Conservation (phyloP, 2,797 vertebrate genomes). For the Diplodus puntazzo region DNA sequence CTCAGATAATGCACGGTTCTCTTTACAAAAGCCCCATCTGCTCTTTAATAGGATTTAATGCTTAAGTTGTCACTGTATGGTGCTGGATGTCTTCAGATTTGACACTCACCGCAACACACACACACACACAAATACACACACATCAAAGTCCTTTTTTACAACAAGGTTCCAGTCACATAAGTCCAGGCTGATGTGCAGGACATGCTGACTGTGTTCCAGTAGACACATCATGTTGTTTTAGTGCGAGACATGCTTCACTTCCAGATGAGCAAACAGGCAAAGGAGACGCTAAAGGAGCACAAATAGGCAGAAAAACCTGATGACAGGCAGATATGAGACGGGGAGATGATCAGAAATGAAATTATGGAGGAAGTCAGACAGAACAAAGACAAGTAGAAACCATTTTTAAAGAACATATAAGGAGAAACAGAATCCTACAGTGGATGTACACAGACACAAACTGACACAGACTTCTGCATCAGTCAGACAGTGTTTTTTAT, state of each 20-base stretch:
- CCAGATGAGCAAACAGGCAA: constrained; percentile 23
- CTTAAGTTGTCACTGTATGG: constrained; percentile 35
- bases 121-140: constrained; percentile 27
- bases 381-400: not conserved
- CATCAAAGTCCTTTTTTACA: constrained; percentile 18
- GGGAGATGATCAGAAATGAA: constrained; percentile 3
- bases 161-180: constrained; percentile 1
- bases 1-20: constrained; percentile 12
- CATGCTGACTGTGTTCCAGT: constrained; percentile 19
- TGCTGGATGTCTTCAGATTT: constrained; percentile 14
- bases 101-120: not conserved
- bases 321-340: not conserved
- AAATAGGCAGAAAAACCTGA: constrained; percentile 5
- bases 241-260: not conserved
- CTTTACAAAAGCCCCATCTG: constrained; percentile 54
- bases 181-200: constrained; percentile 21
- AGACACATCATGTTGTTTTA: constrained; percentile 32
- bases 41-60: constrained; percentile 57
- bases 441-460: not conserved
- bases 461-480: constrained; percentile 1
- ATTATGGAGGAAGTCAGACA: not conserved
- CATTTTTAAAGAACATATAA: too few species aligned
- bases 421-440: not conserved
- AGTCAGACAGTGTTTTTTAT: constrained; percentile 17
- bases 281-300: not conserved